Evolutionary conservation across 2,113 vertebrate species (phyloP).

Genomic region (Daubentonia madagascariensis): DNA sequence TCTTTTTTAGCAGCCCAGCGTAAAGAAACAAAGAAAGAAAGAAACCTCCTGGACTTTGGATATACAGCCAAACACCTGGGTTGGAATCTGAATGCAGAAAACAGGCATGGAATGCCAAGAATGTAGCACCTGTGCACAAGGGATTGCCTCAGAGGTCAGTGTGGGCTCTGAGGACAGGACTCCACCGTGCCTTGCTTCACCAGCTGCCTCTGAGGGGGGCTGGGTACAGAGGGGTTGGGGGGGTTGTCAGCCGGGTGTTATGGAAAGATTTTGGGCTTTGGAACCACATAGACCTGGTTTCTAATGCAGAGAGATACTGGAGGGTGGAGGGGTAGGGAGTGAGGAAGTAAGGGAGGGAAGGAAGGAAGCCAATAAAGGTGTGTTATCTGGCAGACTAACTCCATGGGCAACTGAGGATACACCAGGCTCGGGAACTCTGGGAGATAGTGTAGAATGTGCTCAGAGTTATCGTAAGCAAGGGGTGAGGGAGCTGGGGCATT

Average conservation of each 20-base stretch:
- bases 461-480: neutral
- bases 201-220: neutral
- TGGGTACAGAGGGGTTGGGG: neutral
- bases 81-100: conserved; percentile 17
- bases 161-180: neutral
- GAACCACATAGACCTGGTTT: neutral
- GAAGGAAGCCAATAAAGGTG: neutral
- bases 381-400: neutral
- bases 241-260: too few species aligned
- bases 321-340: too few species aligned
- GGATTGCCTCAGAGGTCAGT: neutral
- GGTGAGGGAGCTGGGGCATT: neutral
- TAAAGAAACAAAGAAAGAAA: neutral
- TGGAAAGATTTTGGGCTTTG: neutral
- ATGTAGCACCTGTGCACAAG: conserved; percentile 24
- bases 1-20: neutral
- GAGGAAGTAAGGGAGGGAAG: neutral
- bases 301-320: neutral
- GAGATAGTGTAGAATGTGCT: neutral
- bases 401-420: neutral
- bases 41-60: neutral
- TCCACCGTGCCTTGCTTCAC: neutral
- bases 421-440: neutral
- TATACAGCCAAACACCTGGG: conserved; percentile 69
- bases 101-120: conserved; percentile 49